phyloP scores from a whole-genome alignment of 2,888 invertebrate genomes.

The Agrilus biguttatus region DNA sequence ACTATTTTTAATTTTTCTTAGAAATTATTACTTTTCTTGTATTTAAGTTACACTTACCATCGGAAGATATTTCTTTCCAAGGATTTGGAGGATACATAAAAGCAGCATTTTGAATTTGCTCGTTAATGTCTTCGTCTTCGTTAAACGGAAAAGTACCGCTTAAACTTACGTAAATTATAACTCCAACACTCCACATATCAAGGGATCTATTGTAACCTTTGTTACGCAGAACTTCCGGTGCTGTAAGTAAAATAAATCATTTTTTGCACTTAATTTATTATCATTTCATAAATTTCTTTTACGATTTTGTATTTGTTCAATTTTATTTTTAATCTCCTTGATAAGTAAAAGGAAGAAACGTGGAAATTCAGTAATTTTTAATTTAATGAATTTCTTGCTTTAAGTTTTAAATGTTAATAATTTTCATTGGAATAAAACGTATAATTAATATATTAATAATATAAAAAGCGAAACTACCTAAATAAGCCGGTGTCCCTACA shows the following conservation, averaged over 20 bases:
- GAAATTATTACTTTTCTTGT: too few relatives aligned
- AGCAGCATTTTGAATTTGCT: slow-evolving; percentile 98
- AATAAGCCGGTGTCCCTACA: slow-evolving; percentile 97
- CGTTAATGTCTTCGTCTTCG: slow-evolving; percentile 98
- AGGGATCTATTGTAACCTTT: slow-evolving; percentile 97
- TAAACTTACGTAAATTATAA: slow-evolving; percentile 95
- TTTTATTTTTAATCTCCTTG: too few relatives aligned
- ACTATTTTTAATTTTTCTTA: too few relatives aligned
- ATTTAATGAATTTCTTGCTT: not conserved
- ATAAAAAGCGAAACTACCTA: slow-evolving; percentile 45
- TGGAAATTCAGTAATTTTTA: not conserved
- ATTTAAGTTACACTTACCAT: slow-evolving; percentile 41
- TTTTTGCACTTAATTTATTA: not conserved
- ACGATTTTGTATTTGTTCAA: too few relatives aligned
- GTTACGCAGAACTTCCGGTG: slow-evolving; percentile 94
- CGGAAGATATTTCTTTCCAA: slow-evolving; percentile 90
- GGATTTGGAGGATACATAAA: slow-evolving; percentile 99
- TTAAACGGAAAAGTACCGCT: slow-evolving; percentile 99
- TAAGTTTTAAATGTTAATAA: too few relatives aligned
- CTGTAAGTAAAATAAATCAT: slow-evolving; percentile 31
- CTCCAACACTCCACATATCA: slow-evolving; percentile 99
- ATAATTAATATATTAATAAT: not conserved
- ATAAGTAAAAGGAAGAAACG: too few relatives aligned
- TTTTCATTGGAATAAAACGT: not conserved
- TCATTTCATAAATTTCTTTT: too few relatives aligned